Conservation (phyloP, 2,113 vertebrate species). For the Plotosus lineatus region DNA sequence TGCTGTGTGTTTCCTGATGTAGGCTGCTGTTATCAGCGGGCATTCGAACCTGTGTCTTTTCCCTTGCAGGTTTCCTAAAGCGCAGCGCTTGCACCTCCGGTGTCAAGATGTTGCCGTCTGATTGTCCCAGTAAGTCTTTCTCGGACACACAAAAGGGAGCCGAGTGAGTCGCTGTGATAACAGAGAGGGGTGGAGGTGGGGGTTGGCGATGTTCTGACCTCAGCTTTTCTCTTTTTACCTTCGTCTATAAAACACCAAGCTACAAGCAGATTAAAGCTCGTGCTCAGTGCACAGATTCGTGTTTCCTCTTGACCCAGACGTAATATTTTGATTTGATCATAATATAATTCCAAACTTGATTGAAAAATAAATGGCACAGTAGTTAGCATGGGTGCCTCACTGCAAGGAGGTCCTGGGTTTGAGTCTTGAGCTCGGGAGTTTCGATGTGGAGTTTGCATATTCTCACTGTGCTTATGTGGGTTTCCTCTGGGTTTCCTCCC, state of each 20-base stretch:
- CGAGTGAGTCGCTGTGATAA: constrained; percentile 61
- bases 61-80: constrained; percentile 78
- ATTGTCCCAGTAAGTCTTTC: constrained; percentile 71
- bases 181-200: constrained; percentile 19
- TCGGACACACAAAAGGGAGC: constrained; percentile 64
- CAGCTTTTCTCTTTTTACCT: constrained; percentile 39
- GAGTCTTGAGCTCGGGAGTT: no score
- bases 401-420: no score
- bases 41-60: constrained; percentile 68
- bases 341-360: neutral
- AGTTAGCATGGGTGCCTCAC: no score
- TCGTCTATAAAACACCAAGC: neutral
- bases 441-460: no score
- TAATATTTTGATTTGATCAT: neutral
- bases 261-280: neutral
- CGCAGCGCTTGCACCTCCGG: constrained; percentile 72
- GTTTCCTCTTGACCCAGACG: neutral
- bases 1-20: constrained; percentile 82
- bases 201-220: constrained; percentile 38
- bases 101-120: constrained; percentile 79
- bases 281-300: neutral
- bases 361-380: neutral
- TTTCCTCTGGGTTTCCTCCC: no score
- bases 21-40: constrained; percentile 74
- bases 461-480: no score